phyloP scores from a whole-genome alignment of 2,113 vertebrate species.

The Catharus fuscescens region DNA sequence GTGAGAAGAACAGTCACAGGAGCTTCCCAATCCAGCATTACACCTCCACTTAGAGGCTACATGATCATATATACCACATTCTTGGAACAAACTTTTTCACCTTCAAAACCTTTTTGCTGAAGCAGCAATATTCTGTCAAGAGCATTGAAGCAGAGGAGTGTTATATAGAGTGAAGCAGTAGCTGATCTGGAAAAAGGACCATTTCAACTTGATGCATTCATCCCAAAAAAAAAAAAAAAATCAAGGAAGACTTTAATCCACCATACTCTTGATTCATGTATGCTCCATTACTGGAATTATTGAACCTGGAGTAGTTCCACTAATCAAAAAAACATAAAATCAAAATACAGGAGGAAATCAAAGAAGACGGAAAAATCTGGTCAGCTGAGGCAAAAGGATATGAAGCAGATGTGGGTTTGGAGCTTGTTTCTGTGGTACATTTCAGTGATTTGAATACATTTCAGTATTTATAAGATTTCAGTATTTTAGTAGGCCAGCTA shows the following conservation, averaged over 20 bases:
- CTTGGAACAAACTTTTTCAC: slow-evolving; percentile 23
- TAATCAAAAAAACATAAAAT: neutral
- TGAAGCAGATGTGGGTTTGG: neutral
- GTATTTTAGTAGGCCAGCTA: neutral
- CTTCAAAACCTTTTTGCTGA: slow-evolving; percentile 41
- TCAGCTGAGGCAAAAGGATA: neutral
- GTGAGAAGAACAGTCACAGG: neutral
- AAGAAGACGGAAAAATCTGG: neutral
- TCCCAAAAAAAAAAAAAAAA: neutral
- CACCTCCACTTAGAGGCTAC: neutral
- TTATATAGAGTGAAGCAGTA: neutral
- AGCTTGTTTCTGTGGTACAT: neutral
- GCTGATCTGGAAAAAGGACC: slow-evolving; percentile 11
- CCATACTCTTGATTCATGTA: neutral
- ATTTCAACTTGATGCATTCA: neutral
- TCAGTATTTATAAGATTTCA: neutral
- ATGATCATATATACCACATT: neutral
- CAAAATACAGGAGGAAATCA: neutral
- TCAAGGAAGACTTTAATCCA: neutral
- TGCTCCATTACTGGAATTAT: neutral
- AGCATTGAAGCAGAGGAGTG: neutral
- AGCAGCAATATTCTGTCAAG: slow-evolving; percentile 1
- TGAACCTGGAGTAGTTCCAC: neutral
- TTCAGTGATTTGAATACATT: neutral
- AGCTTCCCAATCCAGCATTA: neutral